Conservation (phyloP, 2,888 invertebrate genomes). For the Hybos culiciformis region DNA sequence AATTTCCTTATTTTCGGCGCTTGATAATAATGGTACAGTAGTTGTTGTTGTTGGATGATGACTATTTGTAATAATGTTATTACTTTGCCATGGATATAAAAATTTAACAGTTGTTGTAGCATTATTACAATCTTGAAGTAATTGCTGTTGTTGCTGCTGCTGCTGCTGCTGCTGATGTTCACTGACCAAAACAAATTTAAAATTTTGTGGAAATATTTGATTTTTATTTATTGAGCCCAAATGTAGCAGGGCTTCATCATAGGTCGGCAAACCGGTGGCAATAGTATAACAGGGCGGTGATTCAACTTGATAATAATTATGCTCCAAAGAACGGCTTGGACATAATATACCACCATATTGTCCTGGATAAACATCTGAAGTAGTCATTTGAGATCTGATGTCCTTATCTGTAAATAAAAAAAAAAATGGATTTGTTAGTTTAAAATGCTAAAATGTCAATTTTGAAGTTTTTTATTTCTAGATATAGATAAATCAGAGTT, state of each 20-base stretch:
- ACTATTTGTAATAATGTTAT: background rate
- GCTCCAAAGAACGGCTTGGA: constrained; percentile 19
- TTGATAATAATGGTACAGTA: background rate
- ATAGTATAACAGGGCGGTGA: constrained; percentile 48
- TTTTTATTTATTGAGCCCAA: constrained; percentile 3
- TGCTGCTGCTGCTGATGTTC: constrained; percentile 25
- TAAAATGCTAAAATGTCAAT: constrained; percentile 6
- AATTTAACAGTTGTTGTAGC: constrained; percentile 21
- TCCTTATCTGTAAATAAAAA: constrained; percentile 29
- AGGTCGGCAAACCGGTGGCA: constrained; percentile 47
- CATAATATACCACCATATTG: constrained; percentile 3
- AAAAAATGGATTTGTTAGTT: background rate
- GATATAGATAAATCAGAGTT: no score
- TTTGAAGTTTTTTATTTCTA: no score
- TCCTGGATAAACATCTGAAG: constrained; percentile 14
- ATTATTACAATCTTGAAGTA: constrained; percentile 5
- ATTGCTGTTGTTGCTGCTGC: constrained; percentile 12
- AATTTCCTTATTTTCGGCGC: background rate
- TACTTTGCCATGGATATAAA: constrained; percentile 25
- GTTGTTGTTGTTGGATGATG: background rate
- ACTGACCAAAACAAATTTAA: background rate
- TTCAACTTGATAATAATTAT: constrained; percentile 35
- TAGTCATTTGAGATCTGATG: constrained; percentile 29
- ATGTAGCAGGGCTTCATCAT: constrained; percentile 48
- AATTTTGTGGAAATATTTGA: background rate